Base-by-base conservation (phyloP, 2,113 vertebrate genomes). In the Nerophis ophidion region DNA sequence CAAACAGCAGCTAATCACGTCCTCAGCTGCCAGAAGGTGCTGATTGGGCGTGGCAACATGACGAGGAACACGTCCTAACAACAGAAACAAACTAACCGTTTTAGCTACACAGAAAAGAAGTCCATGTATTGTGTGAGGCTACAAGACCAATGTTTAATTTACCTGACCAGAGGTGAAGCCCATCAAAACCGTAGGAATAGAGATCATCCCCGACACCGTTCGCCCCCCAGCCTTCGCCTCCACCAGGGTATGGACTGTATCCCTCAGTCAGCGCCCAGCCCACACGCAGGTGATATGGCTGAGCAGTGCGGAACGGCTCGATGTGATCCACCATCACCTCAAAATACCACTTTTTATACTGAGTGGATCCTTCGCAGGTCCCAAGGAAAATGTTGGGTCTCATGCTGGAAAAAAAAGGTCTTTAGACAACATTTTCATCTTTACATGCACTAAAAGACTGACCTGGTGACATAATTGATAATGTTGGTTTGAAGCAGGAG, bases 381-480 rank as follows among this genome's bases (percentile, higher is more conserved):
- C 94, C 94, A 63, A 95, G 87, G 61, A 93, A 97, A 80, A 96
- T 93, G 82, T 97, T 95, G 65, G 94, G 94, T 74, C 94, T 93
- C 91, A 94, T 93, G 81, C 94, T 97, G 44, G 58, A 51, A 45
- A 12, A 77, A 47, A 19, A 48, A 2, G 40, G 0, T 1, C 1
- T 15, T n/a, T 12, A 49, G 10, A 70, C 17, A 10, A 48, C 3
- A n/a, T 42, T 11, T 13, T 7, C 4, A 51, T 61, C 57, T 56
- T 48, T 4, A 52, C 38, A 13, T 19, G 6, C 5, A 11, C 19
- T 34, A 60, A 60, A 0, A n/a, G 7, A 60, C 72, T 16, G 65
- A 94, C 94, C 95, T 97, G 67, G 93, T 94, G 34, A 92, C 93
- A 61, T 95, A 93, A 74, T 95, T 96, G 77, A 96, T 93, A 60